A percentile compares a stretch with the other conserved stretches of the same genome.
These are phyloP conservation scores for Odontamblyopus rebecca DNA, from an alignment of 2,797 vertebrate genomes.

Conservation along the genomic window DNA sequence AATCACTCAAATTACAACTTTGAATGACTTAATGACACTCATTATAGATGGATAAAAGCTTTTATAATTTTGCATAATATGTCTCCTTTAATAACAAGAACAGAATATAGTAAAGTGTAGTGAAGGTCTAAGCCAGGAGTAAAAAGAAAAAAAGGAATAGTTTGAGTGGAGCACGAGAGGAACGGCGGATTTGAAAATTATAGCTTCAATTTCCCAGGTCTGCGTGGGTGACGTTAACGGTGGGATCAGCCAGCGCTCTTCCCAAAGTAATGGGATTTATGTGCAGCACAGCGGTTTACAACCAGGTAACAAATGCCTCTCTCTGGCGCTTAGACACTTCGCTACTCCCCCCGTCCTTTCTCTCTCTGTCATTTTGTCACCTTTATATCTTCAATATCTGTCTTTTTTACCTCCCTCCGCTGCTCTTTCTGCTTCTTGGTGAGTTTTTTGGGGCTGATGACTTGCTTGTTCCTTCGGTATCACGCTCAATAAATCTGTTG, in stretches of 20 bases:
- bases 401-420: slow-evolving; percentile 25
- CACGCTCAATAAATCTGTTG: slow-evolving; percentile 9
- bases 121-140: slow-evolving; percentile 11
- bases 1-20: no score
- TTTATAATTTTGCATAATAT: no score
- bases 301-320: slow-evolving; percentile 68
- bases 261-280: slow-evolving; percentile 76
- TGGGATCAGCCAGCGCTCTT: slow-evolving; percentile 68
- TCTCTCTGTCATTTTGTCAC: slow-evolving; percentile 49
- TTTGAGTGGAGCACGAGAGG: slow-evolving; percentile 32
- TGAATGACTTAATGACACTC: no score
- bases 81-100: slow-evolving; percentile 9
- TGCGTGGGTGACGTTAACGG: slow-evolving; percentile 58
- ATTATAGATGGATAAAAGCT: no score
- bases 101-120: slow-evolving; percentile 9
- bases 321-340: slow-evolving; percentile 28
- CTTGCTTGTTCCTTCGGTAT: slow-evolving; percentile 4
- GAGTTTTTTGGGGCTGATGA: neutral
- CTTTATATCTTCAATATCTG: slow-evolving; percentile 41
- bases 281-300: slow-evolving; percentile 71
- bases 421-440: slow-evolving; percentile 11
- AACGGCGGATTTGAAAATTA: slow-evolving; percentile 72
- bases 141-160: slow-evolving; percentile 15
- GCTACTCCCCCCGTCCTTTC: slow-evolving; percentile 30
- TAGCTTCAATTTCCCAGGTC: slow-evolving; percentile 77